Percentiles rank a stretch among this genome's conserved stretches.
Conservation (phyloP, 1,140 invertebrate species). For the Drosophila santomea region DNA sequence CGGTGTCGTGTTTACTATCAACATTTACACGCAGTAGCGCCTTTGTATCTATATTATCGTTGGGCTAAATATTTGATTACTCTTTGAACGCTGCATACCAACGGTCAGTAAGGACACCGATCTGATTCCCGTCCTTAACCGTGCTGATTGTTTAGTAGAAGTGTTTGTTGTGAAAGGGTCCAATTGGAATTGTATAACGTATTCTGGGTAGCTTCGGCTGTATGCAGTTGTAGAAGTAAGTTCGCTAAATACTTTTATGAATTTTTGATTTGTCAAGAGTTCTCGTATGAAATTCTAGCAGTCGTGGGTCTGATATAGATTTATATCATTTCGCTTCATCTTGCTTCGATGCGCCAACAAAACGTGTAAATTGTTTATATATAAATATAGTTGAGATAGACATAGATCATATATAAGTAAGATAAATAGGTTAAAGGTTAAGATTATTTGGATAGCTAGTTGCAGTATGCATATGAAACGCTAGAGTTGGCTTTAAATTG, state of each 20-base stretch:
- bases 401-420: conserved; percentile 69
- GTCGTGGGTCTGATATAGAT: conserved; percentile 68
- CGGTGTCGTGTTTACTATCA: conserved; percentile 74
- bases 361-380: conserved; percentile 72
- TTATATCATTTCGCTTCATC: conserved; percentile 60
- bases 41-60: conserved; percentile 78
- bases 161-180: conserved; percentile 6
- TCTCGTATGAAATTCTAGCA: conserved; percentile 82
- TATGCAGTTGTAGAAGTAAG: conserved; percentile 51
- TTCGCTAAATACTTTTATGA: conserved; percentile 61
- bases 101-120: conserved; percentile 19
- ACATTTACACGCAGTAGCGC: conserved; percentile 70
- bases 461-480: conserved; percentile 76
- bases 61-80: conserved; percentile 84
- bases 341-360: conserved; percentile 76
- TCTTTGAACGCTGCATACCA: conserved; percentile 51
- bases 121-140: conserved; percentile 4
- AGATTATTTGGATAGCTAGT: conserved; percentile 58
- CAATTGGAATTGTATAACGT: conserved; percentile 18
- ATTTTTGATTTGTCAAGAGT: conserved; percentile 82
- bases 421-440: conserved; percentile 54
- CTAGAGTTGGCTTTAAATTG: conserved; percentile 68
- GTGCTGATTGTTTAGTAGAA: conserved; percentile 5
- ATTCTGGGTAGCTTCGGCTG: conserved; percentile 37
- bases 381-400: conserved; percentile 74